Evolutionary conservation across 2,888 invertebrate genomes (phyloP), one percentile per base, ranked within the genome.

Genomic region (Syritta pipiens): DNA sequence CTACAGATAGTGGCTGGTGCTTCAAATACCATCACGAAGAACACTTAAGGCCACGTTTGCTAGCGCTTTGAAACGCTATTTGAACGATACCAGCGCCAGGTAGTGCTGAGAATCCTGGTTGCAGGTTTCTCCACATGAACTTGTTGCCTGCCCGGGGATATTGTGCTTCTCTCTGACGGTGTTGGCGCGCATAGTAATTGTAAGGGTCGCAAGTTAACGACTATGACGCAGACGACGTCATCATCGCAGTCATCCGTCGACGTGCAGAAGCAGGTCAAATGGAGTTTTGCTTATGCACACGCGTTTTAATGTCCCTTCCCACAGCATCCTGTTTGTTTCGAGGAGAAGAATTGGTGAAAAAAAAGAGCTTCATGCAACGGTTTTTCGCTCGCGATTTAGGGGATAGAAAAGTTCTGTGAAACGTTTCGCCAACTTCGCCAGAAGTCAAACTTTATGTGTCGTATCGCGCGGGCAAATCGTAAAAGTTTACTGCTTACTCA

Each of bases 111-210:
- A n/a, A 46, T 44, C 24, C 35, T 7, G 6, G 10, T 10, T 48
- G 48, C 35, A 14, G 49, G 32, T 51, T 24, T 24, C 12, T 40
- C 32, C 46, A 62, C 37, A 26, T 55, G 30, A 51, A 79, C 74
- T 74, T 79, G 72, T 74, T 79, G 67, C 74, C 72, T 57, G 72
- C 55, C 79, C 71, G 60, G 60, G 77, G 71, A 71, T 71, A 60
- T 71, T 77, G 59, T 77, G 59, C 48, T 59, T 19, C 17, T 35
- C 69, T 48, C 30, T 69, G 51, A 63, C 69, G 48, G 63, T 65
- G 53, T 60, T 77, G 71, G 59, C 26, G 65, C 76, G 62, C 77
- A 77, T 67, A 55, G 67, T 71, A 77, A 77, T 77, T 65, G 60
- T 77, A 67, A 77, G 65, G 65, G 71, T 49, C 60, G 59, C 60